Percentiles rank a stretch among this genome's conserved stretches.
Conservation (phyloP, 1,140 invertebrate species). For the Drosophila nannoptera region DNA sequence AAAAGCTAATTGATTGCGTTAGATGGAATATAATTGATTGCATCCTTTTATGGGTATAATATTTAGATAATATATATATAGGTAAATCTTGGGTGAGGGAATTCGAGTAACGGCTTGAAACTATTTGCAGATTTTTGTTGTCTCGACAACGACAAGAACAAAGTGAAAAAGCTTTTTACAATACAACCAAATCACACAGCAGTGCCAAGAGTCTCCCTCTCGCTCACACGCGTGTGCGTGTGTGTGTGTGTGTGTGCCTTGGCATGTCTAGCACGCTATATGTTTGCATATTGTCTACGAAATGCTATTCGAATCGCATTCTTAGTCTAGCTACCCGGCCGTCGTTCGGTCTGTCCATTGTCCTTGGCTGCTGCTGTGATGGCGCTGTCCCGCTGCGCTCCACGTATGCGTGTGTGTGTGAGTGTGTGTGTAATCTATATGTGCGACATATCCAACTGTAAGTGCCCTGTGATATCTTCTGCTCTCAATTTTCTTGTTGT, state of each 20-base stretch:
- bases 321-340: slow-evolving; percentile 34
- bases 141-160: slow-evolving; percentile 17
- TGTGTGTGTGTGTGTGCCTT: slow-evolving; percentile 7
- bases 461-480: slow-evolving; percentile 11
- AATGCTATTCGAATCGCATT: slow-evolving; percentile 67
- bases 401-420: not conserved
- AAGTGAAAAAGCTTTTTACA: slow-evolving; percentile 45
- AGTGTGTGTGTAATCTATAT: slow-evolving; percentile 8
- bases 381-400: slow-evolving; percentile 36
- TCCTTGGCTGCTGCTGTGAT: slow-evolving; percentile 6
- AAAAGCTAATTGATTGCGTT: too few relatives aligned
- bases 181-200: slow-evolving; percentile 52
- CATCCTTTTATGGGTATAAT: not conserved
- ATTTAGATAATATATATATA: not conserved
- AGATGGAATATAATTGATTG: too few relatives aligned
- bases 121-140: slow-evolving; percentile 20
- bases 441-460: slow-evolving; percentile 12
- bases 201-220: slow-evolving; percentile 4
- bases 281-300: slow-evolving; percentile 74
- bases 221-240: slow-evolving; percentile 10
- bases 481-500: slow-evolving; percentile 17
- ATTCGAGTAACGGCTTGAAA: slow-evolving; percentile 15
- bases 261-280: slow-evolving; percentile 63
- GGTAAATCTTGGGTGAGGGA: slow-evolving; percentile 14
- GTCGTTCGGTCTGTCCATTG: slow-evolving; percentile 12